A percentile compares a stretch with the other conserved stretches of the same genome.
Evolutionary conservation across 2,888 invertebrate species (phyloP).

Genomic region (Danaus chrysippus): DNA sequence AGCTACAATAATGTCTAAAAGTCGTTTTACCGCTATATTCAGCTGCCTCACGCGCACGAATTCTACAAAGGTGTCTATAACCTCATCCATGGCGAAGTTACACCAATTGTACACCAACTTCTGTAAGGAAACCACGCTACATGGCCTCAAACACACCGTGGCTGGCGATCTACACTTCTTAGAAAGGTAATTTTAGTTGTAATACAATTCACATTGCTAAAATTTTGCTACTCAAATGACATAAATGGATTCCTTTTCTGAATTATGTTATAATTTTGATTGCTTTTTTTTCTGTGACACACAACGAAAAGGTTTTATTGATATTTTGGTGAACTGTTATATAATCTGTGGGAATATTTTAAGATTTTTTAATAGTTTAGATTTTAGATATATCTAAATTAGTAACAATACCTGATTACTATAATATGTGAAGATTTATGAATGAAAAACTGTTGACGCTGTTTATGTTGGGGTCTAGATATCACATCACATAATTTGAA

Average conservation of each 20-base stretch:
- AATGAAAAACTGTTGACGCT: too few species aligned
- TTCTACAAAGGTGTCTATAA: slow-evolving; percentile 44
- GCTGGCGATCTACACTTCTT: slow-evolving; percentile 58
- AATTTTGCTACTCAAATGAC: slow-evolving; percentile 10
- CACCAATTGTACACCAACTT: slow-evolving; percentile 54
- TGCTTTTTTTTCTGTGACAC: too few species aligned
- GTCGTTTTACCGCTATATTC: slow-evolving; percentile 52
- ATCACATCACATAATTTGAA: too few species aligned
- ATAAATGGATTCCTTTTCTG: slow-evolving; percentile 18
- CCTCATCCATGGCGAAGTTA: slow-evolving; percentile 43
- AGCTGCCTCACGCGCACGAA: slow-evolving; percentile 55
- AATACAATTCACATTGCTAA: slow-evolving; percentile 10
- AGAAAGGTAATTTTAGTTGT: slow-evolving; percentile 50
- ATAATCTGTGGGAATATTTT: too few species aligned
- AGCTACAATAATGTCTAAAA: slow-evolving; percentile 26
- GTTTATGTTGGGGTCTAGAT: too few species aligned
- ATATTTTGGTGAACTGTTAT: too few species aligned
- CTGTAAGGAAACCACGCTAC: slow-evolving; percentile 65
- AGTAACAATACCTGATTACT: too few species aligned
- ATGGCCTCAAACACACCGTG: slow-evolving; percentile 71
- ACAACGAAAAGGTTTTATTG: too few species aligned
- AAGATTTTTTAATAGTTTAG: too few species aligned
- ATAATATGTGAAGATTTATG: too few species aligned
- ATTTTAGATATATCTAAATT: too few species aligned
- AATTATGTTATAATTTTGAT: slow-evolving; percentile 13